Base-by-base conservation (phyloP, 2,113 vertebrate genomes). In the Amphiprion percula region DNA sequence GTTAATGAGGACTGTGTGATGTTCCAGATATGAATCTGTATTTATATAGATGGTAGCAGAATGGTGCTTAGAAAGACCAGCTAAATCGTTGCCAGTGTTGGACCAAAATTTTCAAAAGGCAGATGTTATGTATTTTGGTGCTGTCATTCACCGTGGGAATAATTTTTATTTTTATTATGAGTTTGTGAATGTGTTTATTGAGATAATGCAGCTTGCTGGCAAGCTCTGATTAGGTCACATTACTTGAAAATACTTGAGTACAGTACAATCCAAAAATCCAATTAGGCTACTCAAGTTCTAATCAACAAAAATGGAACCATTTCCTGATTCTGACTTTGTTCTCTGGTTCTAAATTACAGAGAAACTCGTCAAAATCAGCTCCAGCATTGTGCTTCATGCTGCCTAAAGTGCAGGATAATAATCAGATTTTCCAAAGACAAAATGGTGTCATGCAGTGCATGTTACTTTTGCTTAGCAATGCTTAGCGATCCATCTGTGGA, bases 171-270 rank as follows among this genome's bases (percentile, higher is more conserved):
- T 17, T 47, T 41, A 28, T 59, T 39, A 41, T 33, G 30, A 76
- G 47, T 41, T 17, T 58, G 21, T 59, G 39, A 52, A 5, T 19
- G 39, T 73, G 11, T 73, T 53, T 3, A 46, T 39, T 4, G 0
- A 47, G 67, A 83, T 50, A 17, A 10, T 37, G 10, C 50, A 55
- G 90, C 90, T 91, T 90, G 90, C 90, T 89, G 88, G 90, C 90
- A 46, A 90, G 90, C 85, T 90, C 77, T 52, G 28, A 75, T 77
- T 44, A 30, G 49, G 49, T 69, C 65, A 33, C n/a, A 39, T 77
- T 60, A 19, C 69, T 24, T 62, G 63, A 78, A 76, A 74, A 66
- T 26, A 60, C 30, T 74, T 30, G 7, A 60, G 66, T 53, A 55
- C 53, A 72, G 53, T 65, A 33, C 33, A 69, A 55, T 47, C 58